These are phyloP conservation scores for Nycteola revayana DNA, from an alignment of 2,888 invertebrate genomes.

Conservation along the genomic window DNA sequence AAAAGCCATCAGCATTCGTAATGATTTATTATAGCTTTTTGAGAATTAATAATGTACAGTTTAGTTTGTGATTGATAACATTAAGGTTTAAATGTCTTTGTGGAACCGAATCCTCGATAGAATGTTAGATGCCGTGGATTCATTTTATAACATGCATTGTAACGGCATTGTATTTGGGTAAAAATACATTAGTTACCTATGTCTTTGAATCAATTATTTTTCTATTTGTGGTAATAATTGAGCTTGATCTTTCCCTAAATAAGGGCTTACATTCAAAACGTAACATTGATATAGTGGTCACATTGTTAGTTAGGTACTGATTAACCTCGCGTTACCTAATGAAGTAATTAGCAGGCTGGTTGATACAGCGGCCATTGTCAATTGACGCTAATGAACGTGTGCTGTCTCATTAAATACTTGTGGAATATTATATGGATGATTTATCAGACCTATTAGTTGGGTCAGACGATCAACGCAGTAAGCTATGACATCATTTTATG, in stretches of 20 bases:
- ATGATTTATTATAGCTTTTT: constrained; percentile 22
- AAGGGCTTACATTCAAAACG: too few species aligned
- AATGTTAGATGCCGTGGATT: too few species aligned
- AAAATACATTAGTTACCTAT: too few species aligned
- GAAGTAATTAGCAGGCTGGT: constrained; percentile 29
- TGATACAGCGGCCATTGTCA: constrained; percentile 26
- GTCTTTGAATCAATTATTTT: too few species aligned
- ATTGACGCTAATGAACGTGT: constrained; percentile 17
- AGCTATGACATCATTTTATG: too few species aligned
- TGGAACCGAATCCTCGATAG: constrained; percentile 6
- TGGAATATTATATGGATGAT: constrained; percentile 15
- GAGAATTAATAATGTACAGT: constrained; percentile 18
- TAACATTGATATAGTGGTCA: constrained; percentile 6
- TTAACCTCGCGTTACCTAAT: constrained; percentile 27
- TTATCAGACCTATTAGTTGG: constrained; percentile 11
- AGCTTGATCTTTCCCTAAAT: too few species aligned
- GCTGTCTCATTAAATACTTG: constrained; percentile 24
- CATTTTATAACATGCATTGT: too few species aligned
- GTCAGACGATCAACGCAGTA: too few species aligned
- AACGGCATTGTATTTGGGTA: too few species aligned
- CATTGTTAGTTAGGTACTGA: constrained; percentile 13
- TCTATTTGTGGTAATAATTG: too few species aligned
- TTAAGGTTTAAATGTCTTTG: constrained; percentile 8
- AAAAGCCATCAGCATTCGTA: constrained; percentile 6
- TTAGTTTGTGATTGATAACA: constrained; percentile 23